phyloP scores from a whole-genome alignment of 2,113 vertebrate species.

The Nibea coibor region DNA sequence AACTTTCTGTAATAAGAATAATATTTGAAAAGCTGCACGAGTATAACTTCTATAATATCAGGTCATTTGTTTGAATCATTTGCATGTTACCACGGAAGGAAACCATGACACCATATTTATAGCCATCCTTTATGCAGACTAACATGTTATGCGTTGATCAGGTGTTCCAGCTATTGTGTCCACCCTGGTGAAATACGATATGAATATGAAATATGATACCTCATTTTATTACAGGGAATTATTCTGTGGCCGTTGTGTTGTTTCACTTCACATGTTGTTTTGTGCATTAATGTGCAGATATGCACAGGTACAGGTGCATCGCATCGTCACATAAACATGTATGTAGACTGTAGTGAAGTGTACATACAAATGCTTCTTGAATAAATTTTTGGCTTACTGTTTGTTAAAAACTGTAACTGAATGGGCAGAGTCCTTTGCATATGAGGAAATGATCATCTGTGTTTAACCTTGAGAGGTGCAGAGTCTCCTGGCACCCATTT shows the following conservation, averaged over 20 bases:
- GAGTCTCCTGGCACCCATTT: too few species aligned
- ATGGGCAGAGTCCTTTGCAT: conserved; percentile 16
- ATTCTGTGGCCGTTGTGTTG: too few species aligned
- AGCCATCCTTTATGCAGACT: background rate
- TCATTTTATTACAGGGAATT: too few species aligned
- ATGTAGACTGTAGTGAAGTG: background rate
- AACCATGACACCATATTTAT: background rate
- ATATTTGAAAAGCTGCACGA: background rate
- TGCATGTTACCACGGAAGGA: background rate
- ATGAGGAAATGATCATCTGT: too few species aligned
- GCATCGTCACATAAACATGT: background rate
- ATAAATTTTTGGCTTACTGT: background rate
- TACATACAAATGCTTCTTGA: background rate
- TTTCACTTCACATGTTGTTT: too few species aligned
- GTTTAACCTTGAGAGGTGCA: too few species aligned
- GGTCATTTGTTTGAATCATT: background rate
- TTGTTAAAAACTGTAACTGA: background rate
- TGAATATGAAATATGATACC: too few species aligned
- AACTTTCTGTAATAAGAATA: background rate
- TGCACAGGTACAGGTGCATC: too few species aligned
- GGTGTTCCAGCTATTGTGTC: background rate
- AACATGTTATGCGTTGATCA: too few species aligned
- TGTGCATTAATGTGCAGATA: too few species aligned
- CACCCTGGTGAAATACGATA: background rate
- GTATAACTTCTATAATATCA: background rate